Evolutionary conservation across 1,140 invertebrate species (phyloP).

Genomic region (Microplitis demolitor): DNA sequence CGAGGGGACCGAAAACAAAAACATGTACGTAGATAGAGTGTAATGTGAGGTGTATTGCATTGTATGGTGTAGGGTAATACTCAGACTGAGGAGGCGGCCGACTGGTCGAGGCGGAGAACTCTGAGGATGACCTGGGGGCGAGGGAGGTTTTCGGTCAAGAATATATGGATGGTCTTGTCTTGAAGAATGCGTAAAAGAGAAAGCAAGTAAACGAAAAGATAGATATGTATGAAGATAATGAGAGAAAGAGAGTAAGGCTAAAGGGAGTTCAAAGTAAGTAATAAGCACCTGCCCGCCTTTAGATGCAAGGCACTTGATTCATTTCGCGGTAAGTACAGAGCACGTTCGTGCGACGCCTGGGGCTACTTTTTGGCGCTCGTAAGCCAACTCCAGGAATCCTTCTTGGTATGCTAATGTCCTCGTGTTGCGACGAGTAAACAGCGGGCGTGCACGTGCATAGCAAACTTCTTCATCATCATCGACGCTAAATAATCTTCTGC

Average conservation of each 20-base stretch:
- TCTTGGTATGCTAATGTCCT: constrained; percentile 20
- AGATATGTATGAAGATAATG: constrained; percentile 13
- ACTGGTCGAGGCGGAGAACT: constrained; percentile 37
- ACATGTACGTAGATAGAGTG: not conserved
- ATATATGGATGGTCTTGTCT: constrained; percentile 40
- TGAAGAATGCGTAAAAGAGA: constrained; percentile 24
- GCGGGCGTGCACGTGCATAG: constrained; percentile 13
- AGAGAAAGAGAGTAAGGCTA: constrained; percentile 25
- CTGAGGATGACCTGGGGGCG: constrained; percentile 50
- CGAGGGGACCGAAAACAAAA: not conserved
- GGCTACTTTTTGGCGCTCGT: constrained; percentile 38
- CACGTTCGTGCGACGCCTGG: constrained; percentile 48
- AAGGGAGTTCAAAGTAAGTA: constrained; percentile 48
- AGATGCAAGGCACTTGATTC: constrained; percentile 58
- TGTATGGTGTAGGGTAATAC: not conserved
- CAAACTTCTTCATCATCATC: constrained; percentile 23
- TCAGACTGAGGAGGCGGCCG: not conserved
- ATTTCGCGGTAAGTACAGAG: constrained; percentile 63
- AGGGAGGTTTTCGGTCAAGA: constrained; percentile 50
- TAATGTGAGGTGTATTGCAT: too few relatives aligned
- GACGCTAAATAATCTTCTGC: not conserved
- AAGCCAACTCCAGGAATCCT: constrained; percentile 11
- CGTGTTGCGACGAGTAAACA: constrained; percentile 15
- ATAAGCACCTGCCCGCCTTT: constrained; percentile 60
- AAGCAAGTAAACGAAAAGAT: not conserved